Evolutionary conservation across 2,113 vertebrate genomes (phyloP), one percentile per base, ranked within the genome.

Genomic region (Silurus meridionalis): DNA sequence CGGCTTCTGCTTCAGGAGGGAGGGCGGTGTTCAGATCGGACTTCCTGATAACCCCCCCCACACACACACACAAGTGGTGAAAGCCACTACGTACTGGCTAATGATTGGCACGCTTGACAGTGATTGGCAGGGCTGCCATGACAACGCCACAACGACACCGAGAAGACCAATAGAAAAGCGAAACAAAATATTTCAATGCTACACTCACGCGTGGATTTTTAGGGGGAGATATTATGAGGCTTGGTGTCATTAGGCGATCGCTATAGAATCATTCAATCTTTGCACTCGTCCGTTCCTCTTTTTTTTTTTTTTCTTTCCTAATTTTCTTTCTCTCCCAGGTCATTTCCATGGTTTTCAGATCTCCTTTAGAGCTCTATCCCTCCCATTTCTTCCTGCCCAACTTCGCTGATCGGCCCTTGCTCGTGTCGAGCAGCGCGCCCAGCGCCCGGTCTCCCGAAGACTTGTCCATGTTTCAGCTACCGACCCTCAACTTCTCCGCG

Each of bases 131-230:
- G 91, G 97, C 95, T 97, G 96, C 97, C 96, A 96, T 98, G 98
- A 97, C 96, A 97, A 99, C 97, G 96, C 94, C 94, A 97, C 97
- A 97, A 97, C 97, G 98, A 99, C 98, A 97, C 95, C 95, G 94
- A 91, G 95, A 95, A 99, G 98, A 98, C 98, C 98, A 99, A 99
- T 99, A 99, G 98, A 99, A 99, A 99, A 99, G 97, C 97, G 97
- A 98, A 98, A 98, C 97, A 99, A 98, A 99, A 99, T 98, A 97
- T 98, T 98, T 97, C 96, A 96, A 96, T 96, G 97, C 98, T 95
- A 97, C 98, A 98, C 97, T 99, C 97, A 99, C 97, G 95, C 83
- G 97, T 96, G 97, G 97, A 98, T 99, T 97, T 83, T 98, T 97
- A 97, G 97, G 97, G 97, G 97, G 97, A 97, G 97, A 98, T 99